These are phyloP conservation scores for Anaspis maculata DNA, from an alignment of 2,888 invertebrate genomes.

Conservation along the genomic window DNA sequence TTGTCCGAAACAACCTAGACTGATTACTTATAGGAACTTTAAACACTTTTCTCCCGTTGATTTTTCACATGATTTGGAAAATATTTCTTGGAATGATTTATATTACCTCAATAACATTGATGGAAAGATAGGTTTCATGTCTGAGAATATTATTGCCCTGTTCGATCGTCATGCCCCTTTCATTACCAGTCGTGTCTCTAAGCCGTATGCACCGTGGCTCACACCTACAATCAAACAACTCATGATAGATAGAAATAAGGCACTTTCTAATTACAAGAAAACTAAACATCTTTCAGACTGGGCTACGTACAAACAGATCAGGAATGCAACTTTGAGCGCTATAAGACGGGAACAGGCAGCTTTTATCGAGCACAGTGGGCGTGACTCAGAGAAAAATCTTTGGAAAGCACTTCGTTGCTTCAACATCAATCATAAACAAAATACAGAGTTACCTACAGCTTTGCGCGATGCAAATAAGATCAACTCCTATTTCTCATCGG, in stretches of 20 bases:
- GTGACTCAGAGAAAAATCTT: too few species aligned
- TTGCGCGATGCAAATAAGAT: background rate
- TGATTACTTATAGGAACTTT: too few species aligned
- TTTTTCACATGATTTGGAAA: background rate
- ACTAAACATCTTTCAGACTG: background rate
- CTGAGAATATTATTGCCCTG: background rate
- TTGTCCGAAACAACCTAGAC: too few species aligned
- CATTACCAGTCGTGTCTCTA: background rate
- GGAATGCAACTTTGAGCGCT: background rate
- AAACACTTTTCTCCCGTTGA: too few species aligned
- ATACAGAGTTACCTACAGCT: background rate
- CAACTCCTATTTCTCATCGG: background rate
- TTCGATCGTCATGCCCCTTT: conserved; percentile 1
- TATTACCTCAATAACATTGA: conserved; percentile 1
- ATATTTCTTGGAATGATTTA: conserved; percentile 1
- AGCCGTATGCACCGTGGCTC: background rate
- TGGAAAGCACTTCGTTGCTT: background rate
- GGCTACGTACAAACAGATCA: background rate
- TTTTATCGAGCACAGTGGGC: too few species aligned
- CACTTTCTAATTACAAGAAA: background rate
- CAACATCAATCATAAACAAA: background rate
- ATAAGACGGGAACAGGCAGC: conserved; percentile 1
- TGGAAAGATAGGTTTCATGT: conserved; percentile 1
- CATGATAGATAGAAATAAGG: conserved; percentile 1
- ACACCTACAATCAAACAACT: background rate